Evolutionary conservation across 2,797 vertebrate species (phyloP), one percentile per base, ranked within the genome.

Genomic region (Aulostomus chinensis): DNA sequence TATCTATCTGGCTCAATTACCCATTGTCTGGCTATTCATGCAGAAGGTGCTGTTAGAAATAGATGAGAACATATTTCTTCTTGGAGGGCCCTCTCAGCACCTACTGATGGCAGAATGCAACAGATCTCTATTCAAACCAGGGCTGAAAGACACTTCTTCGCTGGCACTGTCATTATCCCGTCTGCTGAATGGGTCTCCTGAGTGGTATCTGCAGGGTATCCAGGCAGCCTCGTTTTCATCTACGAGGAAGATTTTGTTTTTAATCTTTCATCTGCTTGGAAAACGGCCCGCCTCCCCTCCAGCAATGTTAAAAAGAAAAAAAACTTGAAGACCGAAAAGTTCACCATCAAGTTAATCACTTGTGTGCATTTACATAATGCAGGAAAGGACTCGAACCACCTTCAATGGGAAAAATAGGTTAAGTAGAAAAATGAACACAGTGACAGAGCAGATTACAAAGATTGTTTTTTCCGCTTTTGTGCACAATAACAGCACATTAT

Each of bases 1-100:
- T 50, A 77, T 81, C 80, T 72, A 78, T 79, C 73, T 21, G 11
- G 70, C 66, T 85, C 78, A 65, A 79, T 85, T 72, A 80, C 73
- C 60, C 45, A 73, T 80, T 83, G 80, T 84, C 71, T 77, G 68
- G 24, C 62, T 58, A 64, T 64, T 72, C 70, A 65, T 64, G 83
- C 76, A 74, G 54, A 81, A 76, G 53, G 21, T 9, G 9, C 36
- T 54, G 53, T 51, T 46, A 63, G 59, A 71, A 70, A 78, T 49
- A 59, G 53, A 79, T 46, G 64, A 73, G 63, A 46, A 60, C 57
- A 59, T 50, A 57, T 68, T 74, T 70, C 67, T 65, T 73, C 52
- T 68, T 41, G 33, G 4, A 52, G 55, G 47, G 8, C 25, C 17
- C 21, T 28, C 55, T 15, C 40, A 49, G 28, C 39, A 37, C n/a